A percentile compares a stretch with the other conserved stretches of the same genome.
Evolutionary conservation across 1,140 invertebrate species (phyloP).

Genomic region (Carcinoscorpius rotundicauda): DNA sequence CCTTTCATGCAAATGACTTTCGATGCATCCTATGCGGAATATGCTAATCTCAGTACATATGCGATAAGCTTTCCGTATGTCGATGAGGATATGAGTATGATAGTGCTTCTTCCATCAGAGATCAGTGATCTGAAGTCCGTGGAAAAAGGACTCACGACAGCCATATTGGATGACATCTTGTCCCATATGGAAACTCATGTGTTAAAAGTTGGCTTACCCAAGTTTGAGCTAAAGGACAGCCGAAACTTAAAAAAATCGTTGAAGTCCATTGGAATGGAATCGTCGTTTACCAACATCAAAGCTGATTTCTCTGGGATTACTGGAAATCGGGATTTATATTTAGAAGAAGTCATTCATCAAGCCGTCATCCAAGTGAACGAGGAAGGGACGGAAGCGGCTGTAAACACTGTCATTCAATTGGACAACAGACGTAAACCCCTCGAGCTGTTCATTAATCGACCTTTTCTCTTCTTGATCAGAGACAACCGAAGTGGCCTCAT

Average conservation of each 20-base stretch:
- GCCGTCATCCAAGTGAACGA: conserved; percentile 69
- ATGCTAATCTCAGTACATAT: conserved; percentile 48
- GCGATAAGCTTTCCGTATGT: conserved; percentile 75
- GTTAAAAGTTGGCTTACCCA: conserved; percentile 66
- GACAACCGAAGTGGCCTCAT: conserved; percentile 44
- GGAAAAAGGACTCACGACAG: conserved; percentile 18
- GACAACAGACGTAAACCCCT: conserved; percentile 15
- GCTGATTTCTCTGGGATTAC: conserved; percentile 21
- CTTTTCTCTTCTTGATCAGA: conserved; percentile 56
- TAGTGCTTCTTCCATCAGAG: conserved; percentile 31
- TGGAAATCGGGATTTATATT: conserved; percentile 12
- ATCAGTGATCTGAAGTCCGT: conserved; percentile 22
- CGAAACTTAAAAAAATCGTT: conserved; percentile 23
- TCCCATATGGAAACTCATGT: conserved; percentile 27
- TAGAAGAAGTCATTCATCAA: conserved; percentile 52
- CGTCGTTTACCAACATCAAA: conserved; percentile 19
- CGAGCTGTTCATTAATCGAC: conserved; percentile 52
- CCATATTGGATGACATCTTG: conserved; percentile 20
- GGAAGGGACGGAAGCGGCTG: conserved; percentile 61
- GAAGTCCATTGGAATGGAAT: conserved; percentile 22
- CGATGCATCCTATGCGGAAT: conserved; percentile 23
- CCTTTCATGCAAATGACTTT: conserved; percentile 22
- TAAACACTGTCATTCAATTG: conserved; percentile 42
- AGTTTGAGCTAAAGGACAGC: conserved; percentile 60
- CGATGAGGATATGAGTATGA: conserved; percentile 69